phyloP scores from a whole-genome alignment of 2,888 invertebrate species.

The Polietes domitor region DNA sequence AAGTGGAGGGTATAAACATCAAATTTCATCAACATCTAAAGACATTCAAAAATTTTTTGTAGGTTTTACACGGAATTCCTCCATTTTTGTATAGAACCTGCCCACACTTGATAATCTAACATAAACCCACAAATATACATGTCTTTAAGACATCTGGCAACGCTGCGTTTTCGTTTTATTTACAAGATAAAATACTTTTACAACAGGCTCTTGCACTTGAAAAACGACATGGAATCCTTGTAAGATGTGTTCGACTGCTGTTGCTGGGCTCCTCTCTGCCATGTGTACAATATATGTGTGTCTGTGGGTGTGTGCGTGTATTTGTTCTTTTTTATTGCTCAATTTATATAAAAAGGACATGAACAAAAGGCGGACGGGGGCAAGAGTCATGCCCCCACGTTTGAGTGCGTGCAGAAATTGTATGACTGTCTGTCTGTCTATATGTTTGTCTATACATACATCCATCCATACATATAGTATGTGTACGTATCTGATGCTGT shows the following conservation, averaged over 20 bases:
- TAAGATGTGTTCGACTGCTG: conserved; percentile 16
- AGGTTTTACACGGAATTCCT: too few relatives aligned
- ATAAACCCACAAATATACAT: too few relatives aligned
- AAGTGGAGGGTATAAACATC: too few relatives aligned
- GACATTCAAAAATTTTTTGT: too few relatives aligned
- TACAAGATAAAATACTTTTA: background rate
- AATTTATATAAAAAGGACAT: conserved; percentile 8
- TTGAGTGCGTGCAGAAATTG: too few relatives aligned
- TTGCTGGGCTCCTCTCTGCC: background rate
- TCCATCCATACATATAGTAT: background rate
- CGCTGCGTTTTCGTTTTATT: background rate
- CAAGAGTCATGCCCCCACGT: too few relatives aligned
- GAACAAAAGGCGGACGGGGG: background rate
- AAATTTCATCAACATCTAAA: too few relatives aligned
- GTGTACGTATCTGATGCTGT: background rate
- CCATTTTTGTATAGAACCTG: too few relatives aligned
- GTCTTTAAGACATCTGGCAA: background rate
- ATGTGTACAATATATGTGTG: too few relatives aligned
- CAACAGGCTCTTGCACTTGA: conserved; percentile 57
- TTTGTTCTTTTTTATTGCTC: conserved; percentile 10
- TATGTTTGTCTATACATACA: background rate
- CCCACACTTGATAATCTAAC: too few relatives aligned
- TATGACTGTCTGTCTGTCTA: background rate
- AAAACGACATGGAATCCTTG: conserved; percentile 43
- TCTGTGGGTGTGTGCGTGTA: background rate